A percentile compares a stretch with the other conserved stretches of the same genome.
Conservation (phyloP, 2,888 invertebrate species). For the Lordiphosa andalusiaca region DNA sequence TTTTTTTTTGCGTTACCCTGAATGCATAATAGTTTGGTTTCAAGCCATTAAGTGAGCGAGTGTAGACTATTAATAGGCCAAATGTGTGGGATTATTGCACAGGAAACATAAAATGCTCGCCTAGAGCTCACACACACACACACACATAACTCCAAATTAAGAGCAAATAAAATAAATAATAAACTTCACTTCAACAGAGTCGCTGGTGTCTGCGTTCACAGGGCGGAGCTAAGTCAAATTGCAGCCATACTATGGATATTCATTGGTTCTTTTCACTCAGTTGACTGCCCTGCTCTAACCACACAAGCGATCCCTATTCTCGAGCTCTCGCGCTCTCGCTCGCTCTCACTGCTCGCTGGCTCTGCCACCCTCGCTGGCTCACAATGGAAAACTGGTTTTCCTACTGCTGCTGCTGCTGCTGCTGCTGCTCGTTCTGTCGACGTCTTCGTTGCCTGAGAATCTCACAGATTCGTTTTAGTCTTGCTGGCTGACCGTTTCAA, state of each 20-base stretch:
- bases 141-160: constrained; percentile 67
- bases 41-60: too few species aligned
- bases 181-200: constrained; percentile 7
- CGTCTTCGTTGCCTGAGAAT: constrained; percentile 51
- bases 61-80: too few species aligned
- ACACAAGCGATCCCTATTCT: constrained; percentile 9
- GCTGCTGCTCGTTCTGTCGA: constrained; percentile 36
- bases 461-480: constrained; percentile 77
- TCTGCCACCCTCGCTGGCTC: constrained; percentile 24
- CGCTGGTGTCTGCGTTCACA: constrained; percentile 13
- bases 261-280: constrained; percentile 43
- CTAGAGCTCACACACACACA: not conserved
- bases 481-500: constrained; percentile 75
- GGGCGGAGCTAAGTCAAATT: constrained; percentile 64
- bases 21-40: too few species aligned
- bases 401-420: constrained; percentile 34
- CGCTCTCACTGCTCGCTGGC: constrained; percentile 10
- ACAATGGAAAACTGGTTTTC: constrained; percentile 59
- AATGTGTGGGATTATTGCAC: not conserved
- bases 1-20: too few species aligned
- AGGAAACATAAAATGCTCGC: constrained; percentile 14
- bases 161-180: constrained; percentile 53
- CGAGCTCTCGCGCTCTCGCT: constrained; percentile 17
- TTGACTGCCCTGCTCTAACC: constrained; percentile 40
- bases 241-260: constrained; percentile 67